Evolutionary conservation across 2,888 invertebrate species (phyloP), one percentile per base, ranked within the genome.

Genomic region (Euplagia quadripunctaria): DNA sequence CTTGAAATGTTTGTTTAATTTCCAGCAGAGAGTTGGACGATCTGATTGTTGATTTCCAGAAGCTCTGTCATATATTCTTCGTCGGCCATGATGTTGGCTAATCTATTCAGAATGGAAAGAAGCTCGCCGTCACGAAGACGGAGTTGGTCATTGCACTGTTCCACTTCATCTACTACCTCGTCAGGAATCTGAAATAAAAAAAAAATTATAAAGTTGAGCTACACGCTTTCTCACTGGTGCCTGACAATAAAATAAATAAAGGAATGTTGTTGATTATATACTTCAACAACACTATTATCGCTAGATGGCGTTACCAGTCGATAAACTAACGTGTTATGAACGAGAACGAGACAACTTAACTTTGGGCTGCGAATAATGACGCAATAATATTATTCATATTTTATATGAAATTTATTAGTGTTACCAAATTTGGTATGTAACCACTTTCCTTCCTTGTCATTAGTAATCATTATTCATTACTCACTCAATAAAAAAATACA

Each of bases 141-240:
- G 79, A 98, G 96, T 90, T 98, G 98, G 71, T 97, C 97, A 85
- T 97, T 97, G 87, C 98, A 97, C 88, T 97, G 96, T 78, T 96
- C 95, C 68, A 98, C 95, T 87, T 97, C 97, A 77, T 97, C 96
- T 14, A 96, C 93, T 12, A 97, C 96, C 82, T 97, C 96, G 75
- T 97, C 97, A n/a, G 97, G 97, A 77, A 97, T 96, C 97, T 97
- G 90, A 42, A 91, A 91, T 43, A 41, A 16, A 12, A 63, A 6
- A 41, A 31, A 31, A 1, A 31, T 31, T 31, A 31, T 31, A 31
- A 31, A 31, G 1, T 1, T 31, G 31, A 31, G 31, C 4, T 42
- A 64, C 16, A 43, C 41, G 20, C 20, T 20, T 6, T 16, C 51
- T 52, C 9, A n/a, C 17, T n/a, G 9, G 31, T 31, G 31, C 31